Evolutionary conservation across 2,113 vertebrate genomes (phyloP), one percentile per base, ranked within the genome.

Genomic region (Thryonomys swinderianus): DNA sequence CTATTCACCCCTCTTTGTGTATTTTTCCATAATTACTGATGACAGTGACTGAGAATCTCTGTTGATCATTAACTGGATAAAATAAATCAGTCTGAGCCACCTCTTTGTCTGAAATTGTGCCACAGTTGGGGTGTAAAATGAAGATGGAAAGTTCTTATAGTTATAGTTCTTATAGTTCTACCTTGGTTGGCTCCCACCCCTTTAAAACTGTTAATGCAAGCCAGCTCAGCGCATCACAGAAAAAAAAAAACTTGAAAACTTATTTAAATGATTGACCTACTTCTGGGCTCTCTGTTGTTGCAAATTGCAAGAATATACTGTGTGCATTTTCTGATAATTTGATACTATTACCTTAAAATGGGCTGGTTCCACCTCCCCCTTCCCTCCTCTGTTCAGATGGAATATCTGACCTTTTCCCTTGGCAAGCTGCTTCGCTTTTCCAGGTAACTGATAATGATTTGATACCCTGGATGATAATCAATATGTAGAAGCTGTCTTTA

Each of bases 401-500:
- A 98, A 61, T 76, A 96, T 95, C 96, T 97, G 89, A 96, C 76
- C 95, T 98, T 98, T 97, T 96, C 57, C 87, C 95, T 95, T 71
- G 69, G 83, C 95, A 87, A 6, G 32, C 79, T 82, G 57, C 74
- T 97, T 98, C 96, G 97, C 64, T 45, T 96, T 92, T 97, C 89
- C n/a, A 91, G 74, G 81, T 95, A 90, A 93, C 93, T 30, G 87
- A 86, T 94, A 62, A 95, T 95, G 66, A 16, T 93, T 98, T 98
- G 97, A 92, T 98, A 97, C 87, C 94, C 73, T 48, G 94, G 93
- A 97, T 87, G 74, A 96, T 97, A 97, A 93, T 96, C 84, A 97
- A 97, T 95, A 71, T 96, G 88, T 97, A 93, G 97, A 98, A 98
- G 59, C 61, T 97, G 96, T 97, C 93, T 96, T 74, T 95, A 97